Percentiles rank a stretch among this genome's conserved stretches.
These are phyloP conservation scores for Pterobdella sp. DNA, from an alignment of 2,888 invertebrate genomes.

Conservation along the genomic window DNA sequence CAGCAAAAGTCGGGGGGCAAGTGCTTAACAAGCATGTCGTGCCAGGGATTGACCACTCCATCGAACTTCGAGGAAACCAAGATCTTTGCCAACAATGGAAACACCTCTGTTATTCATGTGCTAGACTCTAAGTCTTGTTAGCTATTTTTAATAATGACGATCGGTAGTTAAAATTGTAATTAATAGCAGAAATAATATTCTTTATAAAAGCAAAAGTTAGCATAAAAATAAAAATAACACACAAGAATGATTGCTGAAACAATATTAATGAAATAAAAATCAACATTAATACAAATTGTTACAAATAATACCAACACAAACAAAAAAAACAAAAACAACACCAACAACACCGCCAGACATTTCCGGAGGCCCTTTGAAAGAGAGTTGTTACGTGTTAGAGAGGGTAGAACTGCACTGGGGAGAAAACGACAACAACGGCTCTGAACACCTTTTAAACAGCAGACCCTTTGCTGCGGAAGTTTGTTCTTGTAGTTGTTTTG, in stretches of 20 bases:
- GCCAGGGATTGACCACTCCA: not conserved
- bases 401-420: constrained; percentile 32
- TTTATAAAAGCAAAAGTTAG: too few species aligned
- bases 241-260: too few species aligned
- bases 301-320: too few species aligned
- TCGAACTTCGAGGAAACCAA: constrained; percentile 3
- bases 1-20: not conserved
- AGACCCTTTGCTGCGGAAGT: constrained; percentile 32
- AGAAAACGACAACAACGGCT: constrained; percentile 29
- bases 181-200: too few species aligned
- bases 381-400: constrained; percentile 25
- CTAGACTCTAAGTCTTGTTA: constrained; percentile 23
- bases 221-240: too few species aligned
- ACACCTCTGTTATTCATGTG: constrained; percentile 13
- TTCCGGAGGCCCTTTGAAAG: constrained; percentile 31
- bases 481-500: not conserved
- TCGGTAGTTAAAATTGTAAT: too few species aligned
- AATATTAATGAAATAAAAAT: too few species aligned
- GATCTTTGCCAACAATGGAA: constrained; percentile 20
- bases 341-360: constrained; percentile 23
- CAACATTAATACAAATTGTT: too few species aligned
- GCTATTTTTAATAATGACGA: too few species aligned
- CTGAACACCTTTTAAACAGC: constrained; percentile 32
- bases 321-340: too few species aligned
- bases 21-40: not conserved